phyloP scores from a whole-genome alignment of 2,797 vertebrate species.

The Chelon auratus region DNA sequence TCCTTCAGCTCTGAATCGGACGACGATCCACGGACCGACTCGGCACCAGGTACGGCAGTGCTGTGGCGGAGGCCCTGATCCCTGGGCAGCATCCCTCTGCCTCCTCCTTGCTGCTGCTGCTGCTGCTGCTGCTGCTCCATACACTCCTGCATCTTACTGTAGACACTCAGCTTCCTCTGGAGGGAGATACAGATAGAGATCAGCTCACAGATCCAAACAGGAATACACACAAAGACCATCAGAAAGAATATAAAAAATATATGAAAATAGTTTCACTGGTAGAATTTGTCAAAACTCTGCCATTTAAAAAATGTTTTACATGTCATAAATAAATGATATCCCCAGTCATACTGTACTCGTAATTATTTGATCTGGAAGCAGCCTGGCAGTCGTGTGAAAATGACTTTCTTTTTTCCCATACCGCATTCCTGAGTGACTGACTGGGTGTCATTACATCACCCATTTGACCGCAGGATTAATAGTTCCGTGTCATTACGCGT shows the following conservation, averaged over 20 bases:
- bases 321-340: neutral
- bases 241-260: neutral
- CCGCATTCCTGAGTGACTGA: conserved; percentile 72
- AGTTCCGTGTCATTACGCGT: conserved; percentile 76
- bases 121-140: conserved; percentile 89
- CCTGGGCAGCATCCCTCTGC: conserved; percentile 85
- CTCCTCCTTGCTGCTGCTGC: conserved; percentile 84
- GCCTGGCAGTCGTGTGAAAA: conserved; percentile 43
- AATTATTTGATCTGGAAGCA: neutral
- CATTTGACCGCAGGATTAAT: conserved; percentile 74
- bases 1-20: conserved; percentile 79
- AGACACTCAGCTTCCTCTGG: conserved; percentile 90
- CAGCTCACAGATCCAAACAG: conserved; percentile 2
- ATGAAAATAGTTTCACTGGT: neutral
- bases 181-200: conserved; percentile 35
- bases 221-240: neutral
- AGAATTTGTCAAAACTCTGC: no score
- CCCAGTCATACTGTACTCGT: neutral
- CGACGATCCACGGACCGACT: conserved; percentile 47
- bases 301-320: neutral
- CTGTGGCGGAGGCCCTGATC: conserved; percentile 81
- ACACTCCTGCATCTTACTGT: conserved; percentile 96
- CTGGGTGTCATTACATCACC: conserved; percentile 78
- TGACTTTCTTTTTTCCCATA: conserved; percentile 41
- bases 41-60: conserved; percentile 24